These are phyloP conservation scores for Tortricodes alternella DNA, from an alignment of 2,888 invertebrate genomes.

Conservation along the genomic window DNA sequence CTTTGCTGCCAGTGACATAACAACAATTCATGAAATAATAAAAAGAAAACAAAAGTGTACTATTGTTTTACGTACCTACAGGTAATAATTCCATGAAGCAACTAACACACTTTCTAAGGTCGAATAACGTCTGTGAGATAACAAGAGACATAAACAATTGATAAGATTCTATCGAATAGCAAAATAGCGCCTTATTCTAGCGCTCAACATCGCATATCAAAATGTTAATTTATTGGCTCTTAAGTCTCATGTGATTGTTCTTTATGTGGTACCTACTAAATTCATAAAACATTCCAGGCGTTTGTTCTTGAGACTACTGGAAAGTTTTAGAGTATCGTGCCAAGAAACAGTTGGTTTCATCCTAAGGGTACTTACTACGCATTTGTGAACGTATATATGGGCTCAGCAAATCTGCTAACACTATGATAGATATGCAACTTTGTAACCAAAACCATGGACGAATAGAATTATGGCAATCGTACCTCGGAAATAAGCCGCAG, in stretches of 20 bases:
- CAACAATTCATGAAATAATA: not conserved
- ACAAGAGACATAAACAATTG: slow-evolving; percentile 21
- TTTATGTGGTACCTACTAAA: too few relatives aligned
- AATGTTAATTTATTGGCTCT: not conserved
- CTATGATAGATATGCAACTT: not conserved
- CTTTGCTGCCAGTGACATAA: slow-evolving; percentile 8
- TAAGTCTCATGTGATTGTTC: not conserved
- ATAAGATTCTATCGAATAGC: slow-evolving; percentile 14
- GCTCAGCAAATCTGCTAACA: not conserved
- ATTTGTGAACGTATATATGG: not conserved
- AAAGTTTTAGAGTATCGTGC: slow-evolving; percentile 15
- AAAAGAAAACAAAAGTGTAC: not conserved
- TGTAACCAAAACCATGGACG: not conserved
- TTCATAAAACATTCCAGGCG: slow-evolving; percentile 8
- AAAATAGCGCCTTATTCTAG: slow-evolving; percentile 8
- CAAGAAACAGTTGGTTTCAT: slow-evolving; percentile 9
- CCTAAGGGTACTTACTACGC: not conserved
- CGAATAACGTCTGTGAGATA: slow-evolving; percentile 5
- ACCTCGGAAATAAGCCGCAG: too few relatives aligned
- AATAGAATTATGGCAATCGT: too few relatives aligned
- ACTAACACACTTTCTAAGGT: slow-evolving; percentile 8
- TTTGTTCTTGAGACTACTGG: slow-evolving; percentile 12
- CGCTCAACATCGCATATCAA: not conserved
- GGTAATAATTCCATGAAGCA: slow-evolving; percentile 11
- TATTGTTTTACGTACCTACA: not conserved